Base-by-base conservation (phyloP, 2,888 invertebrate genomes). In the Chrysolina oricalcia region DNA sequence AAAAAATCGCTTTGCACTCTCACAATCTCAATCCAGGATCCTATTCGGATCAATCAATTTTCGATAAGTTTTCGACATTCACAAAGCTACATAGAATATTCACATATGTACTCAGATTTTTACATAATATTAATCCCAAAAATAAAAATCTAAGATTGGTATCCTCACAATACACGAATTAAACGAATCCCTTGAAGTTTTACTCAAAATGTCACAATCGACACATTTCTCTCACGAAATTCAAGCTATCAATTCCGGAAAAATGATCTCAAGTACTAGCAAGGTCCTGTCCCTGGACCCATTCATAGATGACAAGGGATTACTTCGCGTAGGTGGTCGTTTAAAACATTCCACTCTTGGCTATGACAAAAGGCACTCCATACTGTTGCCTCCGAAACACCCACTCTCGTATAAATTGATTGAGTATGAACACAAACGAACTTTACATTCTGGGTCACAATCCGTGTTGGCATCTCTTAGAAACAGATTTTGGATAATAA, bases 401-500 rank as follows among this genome's bases (percentile, higher is more conserved):
- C 41, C 67, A 9, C 27, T 83, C 15, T 81, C 81, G 11, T 66
- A 70, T 21, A 23, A 82, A 40, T 74, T 81, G 6, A 72, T 80
- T 11, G 56, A 27, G 64, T 3, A 50, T n/a, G 71, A 78, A 56
- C 81, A 81, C 63, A 5, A 50, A 50, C 41, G 53, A 21, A 56
- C 73, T 21, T 46, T 80, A 21, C 79, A 83, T 71, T 77, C 72
- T 9, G 81, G 81, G 10, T 64, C 72, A 9, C 76, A 79, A 50
- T 17, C 46, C 43, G 40, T 75, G 0, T 66, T 82, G 56, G 59
- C 66, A 10, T 46, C 75, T 27, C 10, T 83, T 21, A 68, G 81
- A 19, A 71, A 81, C 67, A 62, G 74, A 53, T 82, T 76, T 77
- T 83, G 81, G 82, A 73, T 76, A 10, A 65, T 80, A n/a, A 50